Conservation (phyloP, 2,797 vertebrate genomes). For the Smutsia gigantea region DNA sequence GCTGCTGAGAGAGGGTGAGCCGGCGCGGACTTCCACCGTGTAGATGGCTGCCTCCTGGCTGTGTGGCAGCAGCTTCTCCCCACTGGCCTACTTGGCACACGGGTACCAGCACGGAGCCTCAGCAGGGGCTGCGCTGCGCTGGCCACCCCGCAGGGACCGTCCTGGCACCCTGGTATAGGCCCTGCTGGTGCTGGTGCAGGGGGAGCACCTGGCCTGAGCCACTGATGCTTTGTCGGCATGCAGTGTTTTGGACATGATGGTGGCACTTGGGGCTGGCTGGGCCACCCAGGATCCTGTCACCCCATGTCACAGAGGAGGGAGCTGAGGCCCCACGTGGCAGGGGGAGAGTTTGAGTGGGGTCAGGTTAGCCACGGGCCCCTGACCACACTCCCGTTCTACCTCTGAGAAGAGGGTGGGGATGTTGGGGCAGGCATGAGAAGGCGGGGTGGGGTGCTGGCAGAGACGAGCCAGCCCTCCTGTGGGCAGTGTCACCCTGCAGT, state of each 20-base stretch:
- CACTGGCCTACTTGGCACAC: background rate
- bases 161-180: background rate
- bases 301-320: background rate
- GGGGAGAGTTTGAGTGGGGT: background rate
- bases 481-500: background rate
- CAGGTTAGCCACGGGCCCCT: background rate
- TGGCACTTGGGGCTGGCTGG: background rate
- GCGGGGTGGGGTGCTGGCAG: background rate
- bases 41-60: background rate
- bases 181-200: background rate
- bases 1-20: background rate
- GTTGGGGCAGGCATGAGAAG: fast-evolving
- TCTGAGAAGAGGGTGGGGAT: too few species aligned
- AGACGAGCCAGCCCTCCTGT: background rate
- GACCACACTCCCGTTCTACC: background rate
- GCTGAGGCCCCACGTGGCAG: background rate
- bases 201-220: background rate
- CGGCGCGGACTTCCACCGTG: background rate
- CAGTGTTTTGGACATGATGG: background rate
- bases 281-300: background rate
- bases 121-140: too few species aligned
- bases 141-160: background rate
- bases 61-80: background rate
- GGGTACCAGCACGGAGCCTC: too few species aligned
- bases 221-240: fast-evolving